A percentile compares a stretch with the other conserved stretches of the same genome.
Conservation (phyloP, 2,113 vertebrate genomes). For the Micromys minutus region DNA sequence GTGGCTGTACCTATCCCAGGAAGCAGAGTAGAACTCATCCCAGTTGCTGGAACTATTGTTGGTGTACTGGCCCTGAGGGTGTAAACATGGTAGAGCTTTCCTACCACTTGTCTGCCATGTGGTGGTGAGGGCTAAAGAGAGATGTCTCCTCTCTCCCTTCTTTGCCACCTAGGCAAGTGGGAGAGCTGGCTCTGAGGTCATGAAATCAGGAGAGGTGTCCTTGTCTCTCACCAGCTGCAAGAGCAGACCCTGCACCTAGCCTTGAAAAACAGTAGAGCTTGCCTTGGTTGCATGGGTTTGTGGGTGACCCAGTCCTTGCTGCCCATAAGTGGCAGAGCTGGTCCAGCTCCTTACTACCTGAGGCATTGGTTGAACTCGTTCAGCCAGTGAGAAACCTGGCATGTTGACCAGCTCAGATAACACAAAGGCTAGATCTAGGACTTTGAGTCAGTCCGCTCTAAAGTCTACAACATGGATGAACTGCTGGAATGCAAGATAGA, state of each 20-base stretch:
- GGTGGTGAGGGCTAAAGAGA: background rate
- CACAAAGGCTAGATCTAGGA: background rate
- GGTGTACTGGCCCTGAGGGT: background rate
- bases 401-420: background rate
- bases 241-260: background rate
- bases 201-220: background rate
- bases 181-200: background rate
- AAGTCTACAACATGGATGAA: background rate
- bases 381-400: background rate
- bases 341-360: rapidly evolving
- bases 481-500: background rate
- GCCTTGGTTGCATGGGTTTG: background rate
- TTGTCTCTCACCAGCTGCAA: background rate
- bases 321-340: background rate
- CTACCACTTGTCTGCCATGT: background rate
- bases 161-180: background rate
- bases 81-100: background rate
- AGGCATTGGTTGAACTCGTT: background rate
- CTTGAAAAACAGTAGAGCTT: background rate
- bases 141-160: background rate
- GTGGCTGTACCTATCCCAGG: background rate
- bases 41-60: background rate
- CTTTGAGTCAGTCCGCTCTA: background rate
- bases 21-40: background rate
- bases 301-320: background rate